Conservation (phyloP, 2,113 vertebrate species). For the Tangachromis dhanisi region DNA sequence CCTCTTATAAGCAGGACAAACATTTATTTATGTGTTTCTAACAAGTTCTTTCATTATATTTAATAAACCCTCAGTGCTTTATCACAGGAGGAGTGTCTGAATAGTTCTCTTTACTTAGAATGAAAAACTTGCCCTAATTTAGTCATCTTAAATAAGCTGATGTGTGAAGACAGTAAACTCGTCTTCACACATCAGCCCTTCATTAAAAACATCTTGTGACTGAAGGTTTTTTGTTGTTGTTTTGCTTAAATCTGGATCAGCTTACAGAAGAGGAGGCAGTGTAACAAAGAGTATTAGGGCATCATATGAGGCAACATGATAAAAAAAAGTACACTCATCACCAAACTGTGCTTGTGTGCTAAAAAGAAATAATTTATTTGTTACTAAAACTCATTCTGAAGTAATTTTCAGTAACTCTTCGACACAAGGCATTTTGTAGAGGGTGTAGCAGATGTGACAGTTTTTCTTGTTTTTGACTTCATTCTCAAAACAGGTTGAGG, state of each 20-base stretch:
- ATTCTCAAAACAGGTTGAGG: background rate
- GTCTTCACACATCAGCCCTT: background rate
- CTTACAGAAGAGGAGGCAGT: background rate
- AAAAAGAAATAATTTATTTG: accelerated
- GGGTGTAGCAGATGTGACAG: background rate
- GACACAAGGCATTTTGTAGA: accelerated
- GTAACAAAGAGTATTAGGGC: background rate
- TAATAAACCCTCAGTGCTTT: background rate
- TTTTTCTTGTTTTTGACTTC: background rate
- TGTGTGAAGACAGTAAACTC: background rate
- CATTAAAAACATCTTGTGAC: background rate
- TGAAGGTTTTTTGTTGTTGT: background rate
- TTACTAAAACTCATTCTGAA: background rate
- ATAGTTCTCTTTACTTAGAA: background rate
- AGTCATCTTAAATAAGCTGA: background rate
- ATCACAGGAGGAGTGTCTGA: background rate
- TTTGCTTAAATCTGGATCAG: too few relatives aligned
- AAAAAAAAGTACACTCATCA: background rate
- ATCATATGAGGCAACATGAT: background rate
- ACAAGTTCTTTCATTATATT: background rate
- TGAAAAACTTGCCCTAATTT: background rate
- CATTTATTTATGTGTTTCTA: background rate
- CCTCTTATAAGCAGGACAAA: background rate
- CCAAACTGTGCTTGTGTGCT: too few relatives aligned
- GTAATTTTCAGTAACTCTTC: background rate